phyloP scores from a whole-genome alignment of 2,797 vertebrate genomes.

The Gymnocypris eckloni region DNA sequence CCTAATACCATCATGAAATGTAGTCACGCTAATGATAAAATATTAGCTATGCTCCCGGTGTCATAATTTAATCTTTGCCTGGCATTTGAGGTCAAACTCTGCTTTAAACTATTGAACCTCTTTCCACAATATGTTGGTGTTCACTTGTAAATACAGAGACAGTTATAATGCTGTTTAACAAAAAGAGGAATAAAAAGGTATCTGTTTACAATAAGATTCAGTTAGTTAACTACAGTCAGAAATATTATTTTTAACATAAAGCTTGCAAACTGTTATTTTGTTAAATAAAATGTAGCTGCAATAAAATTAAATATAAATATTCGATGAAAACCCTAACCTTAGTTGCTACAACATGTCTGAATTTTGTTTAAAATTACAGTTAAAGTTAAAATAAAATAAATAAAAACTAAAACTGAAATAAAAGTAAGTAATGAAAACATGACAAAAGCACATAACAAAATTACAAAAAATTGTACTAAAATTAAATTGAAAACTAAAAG shows the following conservation, averaged over 20 bases:
- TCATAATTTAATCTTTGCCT: conserved; percentile 74
- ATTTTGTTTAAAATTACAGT: neutral
- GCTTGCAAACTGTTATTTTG: neutral
- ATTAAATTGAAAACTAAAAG: neutral
- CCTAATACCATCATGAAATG: conserved; percentile 77
- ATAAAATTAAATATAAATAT: neutral
- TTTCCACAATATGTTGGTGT: conserved; percentile 12
- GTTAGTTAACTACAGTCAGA: neutral
- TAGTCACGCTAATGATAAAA: conserved; percentile 77
- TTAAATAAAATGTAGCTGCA: neutral
- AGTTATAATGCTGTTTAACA: neutral
- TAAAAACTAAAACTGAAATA: neutral
- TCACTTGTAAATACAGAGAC: neutral
- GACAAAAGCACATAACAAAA: neutral
- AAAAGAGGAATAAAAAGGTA: neutral
- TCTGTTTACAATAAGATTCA: neutral
- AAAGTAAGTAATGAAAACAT: neutral
- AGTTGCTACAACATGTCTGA: neutral
- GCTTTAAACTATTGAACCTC: conserved; percentile 54
- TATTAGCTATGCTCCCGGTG: conserved; percentile 75
- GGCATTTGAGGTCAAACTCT: conserved; percentile 73
- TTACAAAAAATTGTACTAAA: neutral
- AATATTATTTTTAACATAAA: neutral
- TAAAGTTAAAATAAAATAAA: neutral
- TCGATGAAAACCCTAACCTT: neutral